These are phyloP conservation scores for Myzus persicae DNA, from an alignment of 1,140 invertebrate genomes.

Conservation along the genomic window DNA sequence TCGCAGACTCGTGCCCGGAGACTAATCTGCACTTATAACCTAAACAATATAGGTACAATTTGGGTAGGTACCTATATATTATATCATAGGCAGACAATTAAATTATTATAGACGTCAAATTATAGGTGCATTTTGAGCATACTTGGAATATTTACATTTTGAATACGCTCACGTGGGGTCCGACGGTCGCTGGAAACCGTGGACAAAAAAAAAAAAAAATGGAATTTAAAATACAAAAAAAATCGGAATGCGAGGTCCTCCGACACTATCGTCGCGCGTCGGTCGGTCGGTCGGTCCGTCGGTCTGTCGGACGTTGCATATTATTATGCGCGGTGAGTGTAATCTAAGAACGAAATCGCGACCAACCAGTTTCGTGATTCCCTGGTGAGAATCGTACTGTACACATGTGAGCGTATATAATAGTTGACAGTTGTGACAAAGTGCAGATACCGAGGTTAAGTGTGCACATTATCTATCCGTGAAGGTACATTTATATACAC, in stretches of 20 bases:
- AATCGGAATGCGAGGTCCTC: constrained; percentile 22
- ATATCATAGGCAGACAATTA: too few species aligned
- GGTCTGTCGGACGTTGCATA: not conserved
- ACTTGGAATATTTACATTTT: not conserved
- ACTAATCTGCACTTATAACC: too few species aligned
- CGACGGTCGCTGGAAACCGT: not conserved
- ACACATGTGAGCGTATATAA: not conserved
- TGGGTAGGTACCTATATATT: too few species aligned
- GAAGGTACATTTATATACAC: not conserved
- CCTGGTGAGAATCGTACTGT: not conserved
- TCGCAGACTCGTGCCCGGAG: too few species aligned
- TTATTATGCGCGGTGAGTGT: not conserved
- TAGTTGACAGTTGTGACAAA: constrained; percentile 25
- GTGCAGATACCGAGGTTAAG: constrained; percentile 23
- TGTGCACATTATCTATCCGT: not conserved
- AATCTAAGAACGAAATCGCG: constrained; percentile 46
- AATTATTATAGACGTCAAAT: not conserved
- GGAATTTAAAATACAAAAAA: not conserved
- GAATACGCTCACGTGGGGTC: not conserved
- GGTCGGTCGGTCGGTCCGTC: not conserved
- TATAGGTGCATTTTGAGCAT: not conserved
- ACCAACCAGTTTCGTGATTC: constrained; percentile 39
- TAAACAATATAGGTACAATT: too few species aligned
- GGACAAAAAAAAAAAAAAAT: not conserved
- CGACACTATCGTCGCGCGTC: not conserved